Conservation (phyloP, 2,888 invertebrate genomes). For the Agrilus mali region DNA sequence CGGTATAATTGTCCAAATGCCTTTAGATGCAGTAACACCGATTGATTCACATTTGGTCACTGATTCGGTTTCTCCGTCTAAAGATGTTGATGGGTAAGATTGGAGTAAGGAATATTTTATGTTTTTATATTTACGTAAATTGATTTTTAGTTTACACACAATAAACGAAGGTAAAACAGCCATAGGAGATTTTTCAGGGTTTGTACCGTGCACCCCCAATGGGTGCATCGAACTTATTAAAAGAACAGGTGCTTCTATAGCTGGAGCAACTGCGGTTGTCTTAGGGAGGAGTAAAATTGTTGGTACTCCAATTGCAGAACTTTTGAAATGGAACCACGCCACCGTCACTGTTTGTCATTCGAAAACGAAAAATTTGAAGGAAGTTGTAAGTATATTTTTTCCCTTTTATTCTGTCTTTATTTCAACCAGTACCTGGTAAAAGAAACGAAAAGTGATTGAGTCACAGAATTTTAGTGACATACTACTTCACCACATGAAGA, state of each 20-base stretch:
- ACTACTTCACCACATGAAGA: too few species aligned
- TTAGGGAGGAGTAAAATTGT: constrained; percentile 96
- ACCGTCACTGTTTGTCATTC: constrained; percentile 98
- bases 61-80: constrained; percentile 74
- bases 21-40: constrained; percentile 67
- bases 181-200: constrained; percentile 78
- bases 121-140: not conserved
- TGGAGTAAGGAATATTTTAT: too few species aligned
- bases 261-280: constrained; percentile 82
- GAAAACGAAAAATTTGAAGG: constrained; percentile 69
- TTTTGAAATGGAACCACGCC: constrained; percentile 92
- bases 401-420: too few species aligned
- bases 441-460: too few species aligned
- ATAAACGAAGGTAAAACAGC: constrained; percentile 88
- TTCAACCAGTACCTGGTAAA: too few species aligned
- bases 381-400: constrained; percentile 57
- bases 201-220: constrained; percentile 92
- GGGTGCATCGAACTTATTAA: constrained; percentile 90
- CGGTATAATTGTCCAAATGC: constrained; percentile 95
- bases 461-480: too few species aligned
- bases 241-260: constrained; percentile 60
- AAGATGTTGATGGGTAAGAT: constrained; percentile 90
- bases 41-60: constrained; percentile 83
- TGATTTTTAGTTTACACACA: constrained; percentile 55
- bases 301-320: constrained; percentile 87